Conservation (phyloP, 2,888 invertebrate genomes). For the Poecilobothrus nobilitatus region DNA sequence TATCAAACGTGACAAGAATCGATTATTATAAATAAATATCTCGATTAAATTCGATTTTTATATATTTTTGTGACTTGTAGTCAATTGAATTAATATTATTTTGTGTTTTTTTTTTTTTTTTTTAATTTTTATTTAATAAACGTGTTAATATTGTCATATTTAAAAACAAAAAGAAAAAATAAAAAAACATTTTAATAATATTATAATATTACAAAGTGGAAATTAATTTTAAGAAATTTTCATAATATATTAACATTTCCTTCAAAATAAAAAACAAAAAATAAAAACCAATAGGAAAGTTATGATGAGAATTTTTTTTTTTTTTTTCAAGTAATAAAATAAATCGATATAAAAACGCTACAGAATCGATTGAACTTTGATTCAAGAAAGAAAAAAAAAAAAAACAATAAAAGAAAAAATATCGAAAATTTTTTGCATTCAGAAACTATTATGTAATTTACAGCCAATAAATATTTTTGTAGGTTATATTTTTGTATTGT, state of each 20-base stretch:
- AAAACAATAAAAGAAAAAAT: neutral
- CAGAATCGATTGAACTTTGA: too few species aligned
- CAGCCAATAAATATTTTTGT: neutral
- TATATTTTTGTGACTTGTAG: neutral
- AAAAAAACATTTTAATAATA: too few species aligned
- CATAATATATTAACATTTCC: too few species aligned
- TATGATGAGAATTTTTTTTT: too few species aligned
- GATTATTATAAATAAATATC: neutral
- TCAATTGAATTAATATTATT: neutral
- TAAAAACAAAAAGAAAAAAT: too few species aligned
- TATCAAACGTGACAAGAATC: slow-evolving; percentile 2
- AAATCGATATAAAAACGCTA: too few species aligned
- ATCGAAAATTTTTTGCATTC: neutral
- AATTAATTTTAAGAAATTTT: too few species aligned
- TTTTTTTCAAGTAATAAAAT: too few species aligned
- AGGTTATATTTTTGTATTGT: neutral
- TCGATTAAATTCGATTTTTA: neutral
- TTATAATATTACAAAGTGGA: too few species aligned
- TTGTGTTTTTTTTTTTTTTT: neutral
- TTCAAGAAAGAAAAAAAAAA: too few species aligned
- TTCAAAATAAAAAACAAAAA: too few species aligned
- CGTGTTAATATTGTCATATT: neutral
- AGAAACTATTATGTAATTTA: neutral
- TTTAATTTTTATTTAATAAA: neutral
- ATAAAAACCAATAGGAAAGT: too few species aligned